phyloP scores from a whole-genome alignment of 2,888 invertebrate species.

The Caenorhabditis zanzibari region DNA sequence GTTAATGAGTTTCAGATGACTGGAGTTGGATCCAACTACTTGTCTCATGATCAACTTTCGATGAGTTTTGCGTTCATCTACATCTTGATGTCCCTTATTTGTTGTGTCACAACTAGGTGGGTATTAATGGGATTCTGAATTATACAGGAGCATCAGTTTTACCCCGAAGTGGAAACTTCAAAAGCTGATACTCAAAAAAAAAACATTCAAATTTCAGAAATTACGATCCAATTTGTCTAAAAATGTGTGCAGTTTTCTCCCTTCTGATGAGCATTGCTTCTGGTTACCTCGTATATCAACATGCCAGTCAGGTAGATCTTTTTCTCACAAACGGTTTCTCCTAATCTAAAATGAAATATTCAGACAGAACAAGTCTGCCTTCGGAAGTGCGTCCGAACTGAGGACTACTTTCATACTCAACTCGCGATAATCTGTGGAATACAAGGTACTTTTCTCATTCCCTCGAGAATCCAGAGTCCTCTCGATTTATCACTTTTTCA shows the following conservation, averaged over 20 bases:
- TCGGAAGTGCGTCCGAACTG: constrained; percentile 50
- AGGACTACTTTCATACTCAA: constrained; percentile 59
- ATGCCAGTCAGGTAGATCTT: constrained; percentile 46
- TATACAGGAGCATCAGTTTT: too few species aligned
- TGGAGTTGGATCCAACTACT: constrained; percentile 53
- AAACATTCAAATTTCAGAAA: constrained; percentile 32
- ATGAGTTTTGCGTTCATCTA: constrained; percentile 55
- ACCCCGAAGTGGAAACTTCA: too few species aligned
- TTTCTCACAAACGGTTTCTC: background rate
- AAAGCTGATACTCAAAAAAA: too few species aligned
- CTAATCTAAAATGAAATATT: background rate
- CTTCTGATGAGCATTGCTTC: constrained; percentile 42
- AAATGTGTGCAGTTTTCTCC: constrained; percentile 43
- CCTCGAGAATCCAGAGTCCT: background rate
- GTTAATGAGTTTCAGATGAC: constrained; percentile 40
- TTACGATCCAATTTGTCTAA: constrained; percentile 48
- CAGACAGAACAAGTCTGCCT: constrained; percentile 56
- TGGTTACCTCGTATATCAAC: constrained; percentile 52
- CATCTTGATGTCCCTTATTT: constrained; percentile 42
- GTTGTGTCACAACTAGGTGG: constrained; percentile 52
- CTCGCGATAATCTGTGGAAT: constrained; percentile 47
- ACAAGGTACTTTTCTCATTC: constrained; percentile 29
- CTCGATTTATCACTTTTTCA: constrained; percentile 27
- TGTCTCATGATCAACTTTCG: constrained; percentile 48
- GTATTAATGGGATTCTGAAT: background rate